phyloP scores from a whole-genome alignment of 1,140 invertebrate genomes.

The Myzus persicae region DNA sequence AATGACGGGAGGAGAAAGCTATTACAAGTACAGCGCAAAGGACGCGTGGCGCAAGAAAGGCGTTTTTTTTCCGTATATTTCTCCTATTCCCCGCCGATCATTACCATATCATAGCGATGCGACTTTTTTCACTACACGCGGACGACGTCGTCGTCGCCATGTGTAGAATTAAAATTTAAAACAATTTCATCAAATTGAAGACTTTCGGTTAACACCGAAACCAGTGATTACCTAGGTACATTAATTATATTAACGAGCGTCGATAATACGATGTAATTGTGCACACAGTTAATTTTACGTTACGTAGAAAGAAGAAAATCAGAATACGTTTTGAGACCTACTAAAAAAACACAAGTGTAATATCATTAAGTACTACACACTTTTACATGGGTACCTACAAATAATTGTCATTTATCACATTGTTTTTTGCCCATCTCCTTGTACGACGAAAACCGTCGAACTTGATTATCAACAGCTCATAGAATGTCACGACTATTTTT shows the following conservation, averaged over 20 bases:
- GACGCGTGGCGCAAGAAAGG: background rate
- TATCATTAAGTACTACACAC: background rate
- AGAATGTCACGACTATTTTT: slow-evolving; percentile 4
- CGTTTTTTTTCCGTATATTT: background rate
- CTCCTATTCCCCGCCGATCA: background rate
- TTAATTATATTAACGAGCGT: background rate
- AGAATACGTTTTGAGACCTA: background rate
- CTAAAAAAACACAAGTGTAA: background rate
- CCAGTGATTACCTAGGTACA: background rate
- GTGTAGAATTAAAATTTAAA: background rate
- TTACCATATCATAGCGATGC: background rate
- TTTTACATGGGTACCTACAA: background rate
- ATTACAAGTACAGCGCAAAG: background rate
- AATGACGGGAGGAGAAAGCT: background rate
- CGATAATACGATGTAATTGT: background rate
- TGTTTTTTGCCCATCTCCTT: background rate
- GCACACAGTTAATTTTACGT: background rate
- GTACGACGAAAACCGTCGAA: background rate
- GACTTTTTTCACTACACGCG: background rate
- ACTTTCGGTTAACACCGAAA: background rate
- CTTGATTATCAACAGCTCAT: background rate
- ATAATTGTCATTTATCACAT: slow-evolving; percentile 2
- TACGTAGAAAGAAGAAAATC: background rate
- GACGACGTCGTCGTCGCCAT: no score
- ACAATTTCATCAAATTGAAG: background rate